Base-by-base conservation (phyloP, 1,140 invertebrate genomes). In the Odontomachus brunneus region DNA sequence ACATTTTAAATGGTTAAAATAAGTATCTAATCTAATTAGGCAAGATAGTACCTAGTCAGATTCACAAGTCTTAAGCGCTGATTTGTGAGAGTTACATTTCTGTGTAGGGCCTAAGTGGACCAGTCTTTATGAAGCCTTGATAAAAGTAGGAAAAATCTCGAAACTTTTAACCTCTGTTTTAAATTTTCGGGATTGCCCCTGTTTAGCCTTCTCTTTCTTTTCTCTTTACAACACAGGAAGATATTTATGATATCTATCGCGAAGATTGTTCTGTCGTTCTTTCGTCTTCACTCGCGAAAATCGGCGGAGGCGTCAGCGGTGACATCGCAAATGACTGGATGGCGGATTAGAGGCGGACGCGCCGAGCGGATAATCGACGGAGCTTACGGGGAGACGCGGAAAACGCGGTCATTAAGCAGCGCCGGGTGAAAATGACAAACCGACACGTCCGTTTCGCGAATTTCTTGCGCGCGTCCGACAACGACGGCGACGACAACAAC, bases 351-450 rank as follows among this genome's bases (percentile, higher is more conserved):
- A 60, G 22, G 51, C 33, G 11, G 55, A 60, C 29, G 38, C n/a
- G 38, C 44, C 17, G 57, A 15, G 29, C 72, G n/a, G 44, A 24
- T 75, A 63, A 75, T 75, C 38, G 38, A 26, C 38, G 17, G 24
- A 73, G 57, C 67, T 82, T 76, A 82, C 85, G 48, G 65, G 22
- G 66, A 75, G 62, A 86, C 44, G 26, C 38, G 38, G 59, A 71
- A 78, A 81, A 57, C 22, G 22, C 44, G 72, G 57, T 49, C 59
- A 72, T 72, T 72, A 75, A 75, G 72, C 72, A n/a, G 38, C 7
- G 12, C 48, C 38, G 26, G 51, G 22, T 84, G 86, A 88, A 84
- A 88, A 84, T 88, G 86, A 81, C 86, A 87, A 88, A 88, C 82
- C 53, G 84, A 24, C 81, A 26, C 74, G 73, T 85, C 75, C 71